Conservation (phyloP, 2,113 vertebrate genomes). For the Ochotona princeps region DNA sequence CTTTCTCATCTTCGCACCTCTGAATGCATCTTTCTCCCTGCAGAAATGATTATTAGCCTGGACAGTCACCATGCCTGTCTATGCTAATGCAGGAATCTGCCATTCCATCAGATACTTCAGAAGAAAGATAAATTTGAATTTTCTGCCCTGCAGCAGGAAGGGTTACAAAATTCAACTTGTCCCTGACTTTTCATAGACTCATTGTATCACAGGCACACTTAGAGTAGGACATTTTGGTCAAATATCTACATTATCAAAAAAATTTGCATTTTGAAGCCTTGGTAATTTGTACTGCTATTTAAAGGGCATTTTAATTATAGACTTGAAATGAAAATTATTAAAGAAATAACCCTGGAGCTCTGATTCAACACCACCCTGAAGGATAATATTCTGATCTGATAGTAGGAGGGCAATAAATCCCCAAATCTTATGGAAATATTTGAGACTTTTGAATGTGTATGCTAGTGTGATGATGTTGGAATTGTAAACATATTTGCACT, state of each 20-base stretch:
- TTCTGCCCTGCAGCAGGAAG: not conserved
- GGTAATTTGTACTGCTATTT: not conserved
- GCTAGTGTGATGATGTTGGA: conserved; percentile 1
- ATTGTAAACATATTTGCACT: not conserved
- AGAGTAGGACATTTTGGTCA: conserved; percentile 10
- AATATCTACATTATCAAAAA: conserved; percentile 11
- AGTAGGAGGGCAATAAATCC: not conserved
- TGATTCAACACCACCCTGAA: not conserved
- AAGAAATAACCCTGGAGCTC: not conserved
- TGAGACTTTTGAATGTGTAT: not conserved
- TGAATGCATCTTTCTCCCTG: not conserved
- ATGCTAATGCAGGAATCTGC: not conserved
- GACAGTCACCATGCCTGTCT: not conserved
- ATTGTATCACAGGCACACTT: not conserved
- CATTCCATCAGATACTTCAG: not conserved
- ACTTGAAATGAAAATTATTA: not conserved
- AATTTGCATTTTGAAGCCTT: conserved; percentile 33
- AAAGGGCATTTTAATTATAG: not conserved
- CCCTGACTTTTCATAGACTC: conserved; percentile 36
- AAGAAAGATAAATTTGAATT: conserved; percentile 50
- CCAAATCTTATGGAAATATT: not conserved
- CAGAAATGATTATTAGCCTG: not conserved
- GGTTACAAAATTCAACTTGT: conserved; percentile 23
- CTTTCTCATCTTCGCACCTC: not conserved
- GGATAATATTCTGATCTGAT: not conserved